Conservation (phyloP, 1,140 invertebrate species). For the Pseudomyrmex dendroicus region DNA sequence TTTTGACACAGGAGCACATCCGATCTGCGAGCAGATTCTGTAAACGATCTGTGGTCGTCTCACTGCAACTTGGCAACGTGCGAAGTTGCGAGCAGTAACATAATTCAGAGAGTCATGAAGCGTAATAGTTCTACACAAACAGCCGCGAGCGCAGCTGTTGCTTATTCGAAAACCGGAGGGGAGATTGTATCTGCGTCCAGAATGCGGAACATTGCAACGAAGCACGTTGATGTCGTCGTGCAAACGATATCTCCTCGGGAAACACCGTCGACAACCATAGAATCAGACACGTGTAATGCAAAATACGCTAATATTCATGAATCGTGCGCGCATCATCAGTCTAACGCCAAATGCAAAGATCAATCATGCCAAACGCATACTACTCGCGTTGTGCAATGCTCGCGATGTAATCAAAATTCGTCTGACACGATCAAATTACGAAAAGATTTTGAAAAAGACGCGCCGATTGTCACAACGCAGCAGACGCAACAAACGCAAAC, state of each 20-base stretch:
- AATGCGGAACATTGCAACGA: constrained; percentile 49
- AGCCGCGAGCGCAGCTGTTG: constrained; percentile 57
- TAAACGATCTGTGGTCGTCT: constrained; percentile 82
- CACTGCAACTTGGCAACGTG: constrained; percentile 80
- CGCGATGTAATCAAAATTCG: constrained; percentile 36
- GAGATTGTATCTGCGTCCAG: constrained; percentile 77
- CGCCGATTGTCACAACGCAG: neutral
- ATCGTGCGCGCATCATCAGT: constrained; percentile 24
- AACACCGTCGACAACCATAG: constrained; percentile 5
- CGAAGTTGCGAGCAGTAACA: constrained; percentile 61
- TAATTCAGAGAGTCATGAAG: constrained; percentile 73
- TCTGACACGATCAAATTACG: constrained; percentile 3
- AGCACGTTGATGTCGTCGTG: constrained; percentile 65
- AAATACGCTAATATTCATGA: neutral
- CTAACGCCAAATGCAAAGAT: constrained; percentile 47
- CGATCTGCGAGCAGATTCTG: constrained; percentile 44
- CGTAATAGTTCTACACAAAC: constrained; percentile 82
- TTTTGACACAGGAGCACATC: constrained; percentile 42
- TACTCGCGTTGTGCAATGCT: constrained; percentile 15
- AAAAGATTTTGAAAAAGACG: neutral
- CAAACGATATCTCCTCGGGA: constrained; percentile 70
- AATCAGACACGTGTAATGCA: constrained; percentile 61
- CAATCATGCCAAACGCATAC: constrained; percentile 49
- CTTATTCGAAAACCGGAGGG: constrained; percentile 79
- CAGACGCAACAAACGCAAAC: constrained; percentile 31